These are phyloP conservation scores for Hesperophylax magnus DNA, from an alignment of 1,140 invertebrate genomes.

Conservation along the genomic window DNA sequence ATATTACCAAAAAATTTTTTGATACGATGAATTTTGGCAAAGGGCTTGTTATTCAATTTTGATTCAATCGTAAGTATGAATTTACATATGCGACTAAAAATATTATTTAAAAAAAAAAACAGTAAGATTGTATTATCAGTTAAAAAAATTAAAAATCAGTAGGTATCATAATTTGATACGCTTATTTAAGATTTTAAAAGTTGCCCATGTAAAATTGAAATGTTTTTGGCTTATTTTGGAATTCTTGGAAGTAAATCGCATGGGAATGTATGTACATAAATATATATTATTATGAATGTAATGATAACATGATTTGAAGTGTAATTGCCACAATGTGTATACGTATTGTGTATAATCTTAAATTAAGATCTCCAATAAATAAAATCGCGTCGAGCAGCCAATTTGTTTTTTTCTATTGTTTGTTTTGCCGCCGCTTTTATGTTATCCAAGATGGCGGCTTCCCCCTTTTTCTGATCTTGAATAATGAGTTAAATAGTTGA, in stretches of 20 bases:
- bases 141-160: too few species aligned
- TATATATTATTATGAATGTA: conserved; percentile 11
- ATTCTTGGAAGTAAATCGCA: not conserved
- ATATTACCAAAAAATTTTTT: too few species aligned
- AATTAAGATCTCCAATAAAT: conserved; percentile 13
- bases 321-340: conserved; percentile 24
- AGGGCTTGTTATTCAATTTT: too few species aligned
- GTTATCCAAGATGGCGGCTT: not conserved
- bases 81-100: too few species aligned
- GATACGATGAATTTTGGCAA: too few species aligned
- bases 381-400: not conserved
- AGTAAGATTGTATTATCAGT: too few species aligned
- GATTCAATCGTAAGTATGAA: too few species aligned
- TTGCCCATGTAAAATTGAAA: not conserved
- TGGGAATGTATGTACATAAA: not conserved
- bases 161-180: too few species aligned
- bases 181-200: too few species aligned
- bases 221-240: not conserved
- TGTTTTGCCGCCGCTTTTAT: not conserved
- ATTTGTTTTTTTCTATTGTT: not conserved
- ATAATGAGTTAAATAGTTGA: conserved; percentile 5
- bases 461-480: not conserved
- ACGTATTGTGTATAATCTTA: conserved; percentile 20
- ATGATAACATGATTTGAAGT: not conserved
- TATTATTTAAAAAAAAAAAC: too few species aligned